Conservation (phyloP, 2,113 vertebrate species). For the Danionella cerebrum region DNA sequence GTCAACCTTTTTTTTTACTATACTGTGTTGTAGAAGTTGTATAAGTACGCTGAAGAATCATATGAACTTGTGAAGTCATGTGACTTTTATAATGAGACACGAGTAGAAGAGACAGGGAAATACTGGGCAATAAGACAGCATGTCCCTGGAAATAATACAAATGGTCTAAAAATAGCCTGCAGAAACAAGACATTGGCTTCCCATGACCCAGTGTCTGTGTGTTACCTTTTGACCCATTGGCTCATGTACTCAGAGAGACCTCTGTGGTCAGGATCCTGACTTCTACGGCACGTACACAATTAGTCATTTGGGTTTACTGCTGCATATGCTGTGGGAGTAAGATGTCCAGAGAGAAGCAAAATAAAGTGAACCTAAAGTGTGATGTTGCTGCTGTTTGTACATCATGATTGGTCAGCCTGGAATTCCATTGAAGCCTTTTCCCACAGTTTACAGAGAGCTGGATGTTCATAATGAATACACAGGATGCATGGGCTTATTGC, state of each 20-base stretch:
- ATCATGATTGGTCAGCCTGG: constrained; percentile 32
- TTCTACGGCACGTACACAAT: constrained; percentile 17
- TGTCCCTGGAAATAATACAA: constrained; percentile 16
- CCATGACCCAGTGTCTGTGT: constrained; percentile 46
- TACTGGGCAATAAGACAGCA: background rate
- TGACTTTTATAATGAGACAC: too few relatives aligned
- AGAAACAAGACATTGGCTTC: constrained; percentile 42
- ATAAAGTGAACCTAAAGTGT: background rate
- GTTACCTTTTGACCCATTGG: constrained; percentile 36
- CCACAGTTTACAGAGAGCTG: constrained; percentile 54
- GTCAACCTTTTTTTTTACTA: too few relatives aligned
- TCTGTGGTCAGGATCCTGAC: constrained; percentile 10
- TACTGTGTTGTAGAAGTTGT: background rate
- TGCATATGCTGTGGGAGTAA: constrained; percentile 17
- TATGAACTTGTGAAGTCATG: too few relatives aligned
- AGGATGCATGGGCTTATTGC: constrained; percentile 57
- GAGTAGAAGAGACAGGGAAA: too few relatives aligned
- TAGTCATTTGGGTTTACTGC: constrained; percentile 12
- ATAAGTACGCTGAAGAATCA: too few relatives aligned
- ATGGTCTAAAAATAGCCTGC: constrained; percentile 40
- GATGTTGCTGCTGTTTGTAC: background rate
- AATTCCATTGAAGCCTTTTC: constrained; percentile 53
- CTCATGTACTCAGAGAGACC: constrained; percentile 23
- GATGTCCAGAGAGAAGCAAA: constrained; percentile 3
- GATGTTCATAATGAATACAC: constrained; percentile 42